Evolutionary conservation across 2,797 vertebrate species (phyloP), one percentile per base, ranked within the genome.

Genomic region (Sciaenops ocellatus): DNA sequence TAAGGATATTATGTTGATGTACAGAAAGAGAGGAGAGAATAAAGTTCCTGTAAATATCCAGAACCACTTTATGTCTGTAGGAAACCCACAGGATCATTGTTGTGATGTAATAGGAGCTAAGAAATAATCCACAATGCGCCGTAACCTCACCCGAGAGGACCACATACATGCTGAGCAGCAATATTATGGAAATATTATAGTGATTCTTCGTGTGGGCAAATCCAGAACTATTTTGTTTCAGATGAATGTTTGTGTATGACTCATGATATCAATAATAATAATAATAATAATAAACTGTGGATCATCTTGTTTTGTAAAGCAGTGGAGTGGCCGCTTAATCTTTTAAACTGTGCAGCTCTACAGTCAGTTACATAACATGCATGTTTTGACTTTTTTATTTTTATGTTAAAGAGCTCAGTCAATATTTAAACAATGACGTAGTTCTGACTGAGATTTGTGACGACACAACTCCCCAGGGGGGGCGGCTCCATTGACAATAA

Each of bases 241-340:
- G 56, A 74, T 91, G 55, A 85, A 86, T 91, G 89, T 92, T 89
- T 84, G 76, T 91, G 82, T 89, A 83, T 88, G 73, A 82, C 50
- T 80, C 69, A 71, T 79, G 51, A 34, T 1, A 20, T 88, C 82
- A 89, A 42, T 2, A 17, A 89, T 87, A 87, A 90, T 44, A 24
- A 16, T 22, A 44, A 34, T 28, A 62, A 56, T 20, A 94, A 94
- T 93, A 95, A 94, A 93, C 50, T 65, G 80, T 86, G 86, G 73
- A 79, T 78, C 81, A 77, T 91, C 59, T 90, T 86, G 86, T 94
- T 95, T 95, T 91, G 86, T 95, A 95, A 94, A 93, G 93, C 90
- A 93, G 89, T 68, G 87, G 86, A 69, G 82, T 92, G 80, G 83
- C 78, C 42, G 76, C 52, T 69, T 57, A 0, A 82, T 85, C 65